Conservation (phyloP, 1,140 invertebrate genomes). For the Hylaeus anthracinus region DNA sequence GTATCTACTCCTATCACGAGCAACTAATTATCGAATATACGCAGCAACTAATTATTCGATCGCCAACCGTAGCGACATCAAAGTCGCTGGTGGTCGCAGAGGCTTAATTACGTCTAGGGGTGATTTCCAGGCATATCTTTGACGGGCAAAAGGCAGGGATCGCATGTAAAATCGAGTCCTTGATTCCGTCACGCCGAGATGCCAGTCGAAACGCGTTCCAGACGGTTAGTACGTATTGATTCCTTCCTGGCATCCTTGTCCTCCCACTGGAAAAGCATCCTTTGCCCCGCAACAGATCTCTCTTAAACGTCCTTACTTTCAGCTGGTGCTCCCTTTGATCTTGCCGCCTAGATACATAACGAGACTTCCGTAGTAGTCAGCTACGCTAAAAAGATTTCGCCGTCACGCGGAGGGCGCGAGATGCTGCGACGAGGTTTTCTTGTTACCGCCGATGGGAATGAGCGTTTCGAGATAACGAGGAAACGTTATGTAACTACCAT, state of each 20-base stretch:
- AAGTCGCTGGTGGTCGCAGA: too few relatives aligned
- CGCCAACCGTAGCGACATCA: too few relatives aligned
- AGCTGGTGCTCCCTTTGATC: slow-evolving; percentile 49
- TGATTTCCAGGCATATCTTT: background rate
- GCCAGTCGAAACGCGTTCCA: slow-evolving; percentile 58
- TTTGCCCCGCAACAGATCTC: slow-evolving; percentile 34
- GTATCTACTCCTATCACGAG: too few relatives aligned
- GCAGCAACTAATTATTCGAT: too few relatives aligned
- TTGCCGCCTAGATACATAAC: slow-evolving; percentile 37
- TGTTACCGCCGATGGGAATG: background rate
- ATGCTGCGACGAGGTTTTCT: background rate
- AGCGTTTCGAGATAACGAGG: background rate
- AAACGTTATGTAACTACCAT: background rate
- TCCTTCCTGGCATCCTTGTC: slow-evolving; percentile 55
- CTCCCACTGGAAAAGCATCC: slow-evolving; percentile 54
- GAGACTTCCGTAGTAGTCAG: slow-evolving; percentile 11
- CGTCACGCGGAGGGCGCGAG: background rate
- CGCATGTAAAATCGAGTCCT: background rate
- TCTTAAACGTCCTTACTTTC: slow-evolving; percentile 48
- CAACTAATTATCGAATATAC: too few relatives aligned
- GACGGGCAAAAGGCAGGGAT: background rate
- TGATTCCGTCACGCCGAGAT: slow-evolving; percentile 48
- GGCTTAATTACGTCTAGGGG: too few relatives aligned
- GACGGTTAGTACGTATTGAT: slow-evolving; percentile 68
- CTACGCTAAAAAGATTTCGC: slow-evolving; percentile 36